Percentiles rank a stretch among this genome's conserved stretches.
These are phyloP conservation scores for Perodicticus potto DNA, from an alignment of 2,797 vertebrate species.

Conservation along the genomic window DNA sequence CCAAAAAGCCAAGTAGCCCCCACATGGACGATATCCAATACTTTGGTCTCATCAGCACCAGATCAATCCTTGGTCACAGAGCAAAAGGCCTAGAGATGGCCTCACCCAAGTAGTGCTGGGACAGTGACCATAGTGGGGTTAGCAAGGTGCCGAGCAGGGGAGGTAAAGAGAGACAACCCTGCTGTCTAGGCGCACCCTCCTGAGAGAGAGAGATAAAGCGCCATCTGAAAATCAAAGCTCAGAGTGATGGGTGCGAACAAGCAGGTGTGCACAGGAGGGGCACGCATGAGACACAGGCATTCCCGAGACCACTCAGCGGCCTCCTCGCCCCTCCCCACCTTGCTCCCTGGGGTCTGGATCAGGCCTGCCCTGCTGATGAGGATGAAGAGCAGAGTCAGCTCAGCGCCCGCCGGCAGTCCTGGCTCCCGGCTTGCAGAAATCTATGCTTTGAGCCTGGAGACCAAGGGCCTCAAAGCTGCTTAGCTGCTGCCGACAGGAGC, in stretches of 20 bases:
- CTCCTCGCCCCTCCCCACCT: background rate
- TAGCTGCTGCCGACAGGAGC: background rate
- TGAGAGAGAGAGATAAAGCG: background rate
- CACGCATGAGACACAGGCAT: rapidly evolving
- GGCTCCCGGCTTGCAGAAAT: background rate
- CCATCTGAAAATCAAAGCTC: background rate
- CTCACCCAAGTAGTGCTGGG: background rate
- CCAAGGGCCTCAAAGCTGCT: slow-evolving; percentile 44
- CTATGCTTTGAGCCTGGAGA: background rate
- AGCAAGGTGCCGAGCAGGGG: background rate
- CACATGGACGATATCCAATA: background rate
- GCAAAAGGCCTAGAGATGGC: background rate
- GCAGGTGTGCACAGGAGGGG: background rate
- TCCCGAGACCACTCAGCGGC: background rate
- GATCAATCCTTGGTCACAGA: background rate
- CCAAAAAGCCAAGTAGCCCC: slow-evolving; percentile 2
- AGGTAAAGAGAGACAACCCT: background rate
- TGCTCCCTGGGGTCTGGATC: background rate
- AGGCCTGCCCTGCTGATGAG: background rate
- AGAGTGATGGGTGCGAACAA: background rate
- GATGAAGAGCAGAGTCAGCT: background rate
- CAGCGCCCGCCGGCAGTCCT: rapidly evolving
- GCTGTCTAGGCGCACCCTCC: background rate
- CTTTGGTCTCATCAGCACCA: background rate
- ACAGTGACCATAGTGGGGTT: background rate